Base-by-base conservation (phyloP, 2,113 vertebrate genomes). In the Lepus americanus region DNA sequence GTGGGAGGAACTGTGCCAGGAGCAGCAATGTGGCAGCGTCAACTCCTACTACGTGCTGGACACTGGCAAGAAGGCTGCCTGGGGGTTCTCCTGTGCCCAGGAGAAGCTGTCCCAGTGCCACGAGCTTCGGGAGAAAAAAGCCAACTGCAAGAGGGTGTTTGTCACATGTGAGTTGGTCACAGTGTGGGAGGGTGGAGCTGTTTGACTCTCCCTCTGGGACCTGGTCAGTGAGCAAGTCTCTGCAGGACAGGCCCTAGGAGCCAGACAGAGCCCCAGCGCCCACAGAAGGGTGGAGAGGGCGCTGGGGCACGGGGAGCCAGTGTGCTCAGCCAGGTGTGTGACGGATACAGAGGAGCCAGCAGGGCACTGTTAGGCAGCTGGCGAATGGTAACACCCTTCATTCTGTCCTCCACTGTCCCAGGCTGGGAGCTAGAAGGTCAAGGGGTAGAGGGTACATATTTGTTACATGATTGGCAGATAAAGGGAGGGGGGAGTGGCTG, bases 91-190 rank as follows among this genome's bases (percentile, higher is more conserved):
- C 3, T 98, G 98, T 0, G 0, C 0, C 0, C 0, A 0, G 0
- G 1, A 67, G 83, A 73, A 6, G 73, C 95, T 98, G 78, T 98
- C 98, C 79, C 95, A 86, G 82, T 98, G 98, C 92, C 22, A 90
- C 3, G 1, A 49, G 49, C 77, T 19, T 6, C 10, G 12, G 0
- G 2, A 33, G 49, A 6, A 0, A 0, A 88, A 12, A 20, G 0
- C 0, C 5, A 0, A 0, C 69, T 98, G 98, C 97, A 90, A 55
- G 90, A 85, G 94, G n/a, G 98, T 90, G 87, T 92, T 95, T 7
- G 67, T 98, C 6, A 95, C 95, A 44, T 98, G 98, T 98, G 97
- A 98, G 98, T 96, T 16, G 79, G 22, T 67, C 17, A 3, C 19
- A 1, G 53, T 23, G 20, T 0, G 51, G 86, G 66, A 0, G 0